phyloP scores from a whole-genome alignment of 2,797 vertebrate species.

The Cynopterus sphinx region DNA sequence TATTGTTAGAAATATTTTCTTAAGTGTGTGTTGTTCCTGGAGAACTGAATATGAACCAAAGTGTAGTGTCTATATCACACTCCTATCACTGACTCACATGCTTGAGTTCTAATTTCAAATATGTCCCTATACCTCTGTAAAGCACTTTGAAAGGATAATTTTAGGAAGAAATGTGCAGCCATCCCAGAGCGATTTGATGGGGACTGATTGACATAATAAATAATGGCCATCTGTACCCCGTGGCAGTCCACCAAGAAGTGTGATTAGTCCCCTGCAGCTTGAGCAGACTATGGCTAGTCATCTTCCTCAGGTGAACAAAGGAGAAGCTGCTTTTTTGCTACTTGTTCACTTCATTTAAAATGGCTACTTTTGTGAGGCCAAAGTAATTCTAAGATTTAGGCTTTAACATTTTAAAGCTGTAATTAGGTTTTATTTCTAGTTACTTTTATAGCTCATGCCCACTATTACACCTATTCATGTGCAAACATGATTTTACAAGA shows the following conservation, averaged over 20 bases:
- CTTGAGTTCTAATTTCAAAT: background rate
- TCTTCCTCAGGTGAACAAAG: constrained; percentile 4
- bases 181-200: constrained; percentile 5
- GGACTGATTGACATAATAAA: constrained; percentile 19
- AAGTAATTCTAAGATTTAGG: constrained; percentile 39
- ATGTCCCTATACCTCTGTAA: background rate
- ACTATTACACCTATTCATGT: background rate
- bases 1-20: background rate
- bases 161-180: background rate
- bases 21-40: background rate
- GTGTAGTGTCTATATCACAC: background rate
- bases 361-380: constrained; percentile 9
- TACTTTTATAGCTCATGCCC: constrained; percentile 8
- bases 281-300: background rate
- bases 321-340: background rate
- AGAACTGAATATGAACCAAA: background rate
- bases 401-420: constrained; percentile 40
- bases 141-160: background rate
- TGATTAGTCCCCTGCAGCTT: background rate
- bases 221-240: constrained; percentile 34
- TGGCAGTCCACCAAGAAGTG: background rate
- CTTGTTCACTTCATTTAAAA: constrained; percentile 39
- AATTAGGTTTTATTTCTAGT: constrained; percentile 25
- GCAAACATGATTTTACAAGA: background rate
- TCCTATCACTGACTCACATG: background rate